Percentiles rank a stretch among this genome's conserved stretches.
Conservation (phyloP, 2,113 vertebrate genomes). For the Budorcas taxicolor region DNA sequence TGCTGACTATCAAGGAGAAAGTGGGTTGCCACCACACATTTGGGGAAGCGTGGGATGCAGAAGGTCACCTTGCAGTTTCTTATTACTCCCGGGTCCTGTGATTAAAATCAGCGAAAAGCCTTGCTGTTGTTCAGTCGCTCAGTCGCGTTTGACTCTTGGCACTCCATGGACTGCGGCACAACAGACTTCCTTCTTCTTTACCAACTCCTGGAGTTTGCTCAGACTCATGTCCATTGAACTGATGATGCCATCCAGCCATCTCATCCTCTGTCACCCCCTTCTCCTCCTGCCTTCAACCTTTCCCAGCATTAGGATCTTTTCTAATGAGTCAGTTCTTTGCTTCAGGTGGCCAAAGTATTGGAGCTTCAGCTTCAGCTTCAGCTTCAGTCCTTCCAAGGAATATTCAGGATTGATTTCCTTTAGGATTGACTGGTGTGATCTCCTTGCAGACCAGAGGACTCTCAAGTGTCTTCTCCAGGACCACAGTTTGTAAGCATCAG, state of each 20-base stretch:
- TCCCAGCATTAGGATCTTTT: background rate
- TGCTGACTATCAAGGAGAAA: background rate
- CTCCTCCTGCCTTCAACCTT: background rate
- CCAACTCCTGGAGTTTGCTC: background rate
- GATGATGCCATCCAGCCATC: background rate
- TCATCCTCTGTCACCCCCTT: background rate
- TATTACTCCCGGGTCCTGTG: background rate
- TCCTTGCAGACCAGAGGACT: background rate
- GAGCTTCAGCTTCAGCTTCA: background rate
- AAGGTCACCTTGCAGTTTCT: no score
- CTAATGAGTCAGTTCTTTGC: background rate
- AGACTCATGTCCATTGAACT: background rate
- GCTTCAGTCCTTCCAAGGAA: background rate
- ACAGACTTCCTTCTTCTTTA: background rate
- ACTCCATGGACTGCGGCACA: background rate
- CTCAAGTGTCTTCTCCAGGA: background rate
- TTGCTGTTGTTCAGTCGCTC: background rate
- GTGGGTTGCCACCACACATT: rapidly evolving
- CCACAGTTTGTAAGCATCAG: background rate
- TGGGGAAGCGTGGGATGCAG: background rate
- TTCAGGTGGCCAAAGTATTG: background rate
- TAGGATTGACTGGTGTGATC: background rate
- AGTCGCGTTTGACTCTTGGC: rapidly evolving
- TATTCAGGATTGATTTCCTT: background rate
- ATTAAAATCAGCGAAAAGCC: background rate